Conservation (phyloP, 2,888 invertebrate species). For the Ochropleura plecta region DNA sequence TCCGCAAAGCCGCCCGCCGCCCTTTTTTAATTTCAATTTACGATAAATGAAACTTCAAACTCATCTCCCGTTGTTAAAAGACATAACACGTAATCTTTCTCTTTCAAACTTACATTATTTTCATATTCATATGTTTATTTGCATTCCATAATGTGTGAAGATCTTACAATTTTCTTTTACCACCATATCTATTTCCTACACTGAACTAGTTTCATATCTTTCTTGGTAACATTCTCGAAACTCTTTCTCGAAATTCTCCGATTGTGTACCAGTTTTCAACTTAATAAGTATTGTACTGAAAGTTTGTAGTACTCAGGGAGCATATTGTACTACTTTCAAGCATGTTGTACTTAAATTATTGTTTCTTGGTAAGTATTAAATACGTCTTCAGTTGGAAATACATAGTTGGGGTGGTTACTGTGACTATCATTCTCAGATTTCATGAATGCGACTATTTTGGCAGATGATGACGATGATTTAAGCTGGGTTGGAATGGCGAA, state of each 20-base stretch:
- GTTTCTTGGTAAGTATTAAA: background rate
- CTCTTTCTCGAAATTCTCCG: slow-evolving; percentile 10
- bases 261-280: slow-evolving; percentile 28
- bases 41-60: background rate
- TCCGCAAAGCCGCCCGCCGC: too few species aligned
- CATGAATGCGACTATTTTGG: background rate
- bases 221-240: slow-evolving; percentile 33
- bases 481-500: background rate
- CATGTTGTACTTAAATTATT: slow-evolving; percentile 15
- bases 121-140: too few species aligned
- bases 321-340: slow-evolving; percentile 8
- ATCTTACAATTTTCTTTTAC: slow-evolving; percentile 29
- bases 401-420: background rate
- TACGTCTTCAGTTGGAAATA: background rate
- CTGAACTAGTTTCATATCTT: slow-evolving; percentile 39
- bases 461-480: background rate
- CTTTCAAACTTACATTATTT: background rate
- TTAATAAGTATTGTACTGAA: slow-evolving; percentile 1
- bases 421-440: background rate
- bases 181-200: slow-evolving; percentile 7
- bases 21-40: background rate
- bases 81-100: background rate
- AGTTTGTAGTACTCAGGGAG: slow-evolving; percentile 19
- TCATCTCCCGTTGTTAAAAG: background rate
- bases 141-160: too few species aligned